Evolutionary conservation across 2,888 invertebrate species (phyloP).

Genomic region (Diarsia dahlii): DNA sequence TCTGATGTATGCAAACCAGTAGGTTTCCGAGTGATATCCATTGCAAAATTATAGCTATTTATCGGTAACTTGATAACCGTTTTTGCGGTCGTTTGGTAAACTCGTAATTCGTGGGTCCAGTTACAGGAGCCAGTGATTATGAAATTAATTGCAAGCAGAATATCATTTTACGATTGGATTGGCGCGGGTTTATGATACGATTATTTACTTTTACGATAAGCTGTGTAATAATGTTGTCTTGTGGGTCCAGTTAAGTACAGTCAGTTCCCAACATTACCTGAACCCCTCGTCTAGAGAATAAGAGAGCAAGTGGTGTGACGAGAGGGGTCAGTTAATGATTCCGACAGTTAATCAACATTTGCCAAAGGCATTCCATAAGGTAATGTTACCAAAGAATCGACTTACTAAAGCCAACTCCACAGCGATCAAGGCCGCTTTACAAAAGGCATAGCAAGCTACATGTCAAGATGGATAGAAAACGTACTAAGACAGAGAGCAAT

Average conservation of each 20-base stretch:
- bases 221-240: background rate
- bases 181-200: background rate
- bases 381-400: no score
- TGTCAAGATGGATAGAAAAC: no score
- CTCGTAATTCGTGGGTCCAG: conserved; percentile 27
- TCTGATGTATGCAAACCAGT: conserved; percentile 19
- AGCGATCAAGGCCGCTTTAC: no score
- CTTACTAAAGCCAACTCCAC: no score
- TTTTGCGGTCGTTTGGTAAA: conserved; percentile 25
- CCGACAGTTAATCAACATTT: background rate
- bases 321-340: no score
- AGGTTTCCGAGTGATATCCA: background rate
- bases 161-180: conserved; percentile 23
- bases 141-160: conserved; percentile 18
- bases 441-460: no score
- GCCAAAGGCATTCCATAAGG: background rate
- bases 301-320: no score
- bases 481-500: no score
- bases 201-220: conserved; percentile 18
- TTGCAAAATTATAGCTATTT: conserved; percentile 7
- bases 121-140: conserved; percentile 26
- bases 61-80: conserved; percentile 16
- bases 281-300: no score
- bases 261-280: no score
- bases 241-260: no score